Base-by-base conservation (phyloP, 1,140 invertebrate species). In the Pseudomyrmex cubaensis region DNA sequence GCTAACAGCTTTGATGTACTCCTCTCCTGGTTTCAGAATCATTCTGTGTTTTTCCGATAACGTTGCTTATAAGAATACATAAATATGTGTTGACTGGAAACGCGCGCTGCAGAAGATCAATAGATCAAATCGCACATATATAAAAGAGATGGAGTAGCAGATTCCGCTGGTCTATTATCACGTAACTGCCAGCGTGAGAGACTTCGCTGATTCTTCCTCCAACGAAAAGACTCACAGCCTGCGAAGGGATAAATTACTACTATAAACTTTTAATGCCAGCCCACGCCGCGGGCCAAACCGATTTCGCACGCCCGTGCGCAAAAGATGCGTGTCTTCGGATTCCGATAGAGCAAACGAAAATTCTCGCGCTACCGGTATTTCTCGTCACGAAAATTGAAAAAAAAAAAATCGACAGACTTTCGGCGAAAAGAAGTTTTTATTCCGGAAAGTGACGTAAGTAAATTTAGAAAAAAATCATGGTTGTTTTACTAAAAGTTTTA, bases 261-360 rank as follows among this genome's bases (percentile, higher is more conserved):
- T 87, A 88, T 90, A 90, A 88, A 90, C 89, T 87, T 88, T 88
- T 85, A 88, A 90, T 89, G 85, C 85, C 69, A 82, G 83, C 62
- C 50, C 69, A 66, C 73, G 69, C 63, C 82, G 82, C 59, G 54
- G 82, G 61, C 82, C 63, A 82, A 86, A 82, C 70, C 80, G 46
- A 69, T 75, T 64, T 59, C 87, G 72, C 85, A 87, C 87, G 82
- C 85, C 83, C 76, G 86, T 80, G 85, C 83, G 62, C 62, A 25
- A 20, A 50, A 70, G 83, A 67, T 84, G 70, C 83, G 83, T 67
- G 85, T 64, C 82, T 82, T 87, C 73, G 84, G 74, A 86, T 89
- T 85, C 75, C 83, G 56, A 83, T 77, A 78, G 83, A 64, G 59
- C 44, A 50, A 80, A 54, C 80, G 74, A 57, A 83, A 74, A 74